These are phyloP conservation scores for Etheostoma nigrum DNA, from an alignment of 2,797 vertebrate species.

Conservation along the genomic window DNA sequence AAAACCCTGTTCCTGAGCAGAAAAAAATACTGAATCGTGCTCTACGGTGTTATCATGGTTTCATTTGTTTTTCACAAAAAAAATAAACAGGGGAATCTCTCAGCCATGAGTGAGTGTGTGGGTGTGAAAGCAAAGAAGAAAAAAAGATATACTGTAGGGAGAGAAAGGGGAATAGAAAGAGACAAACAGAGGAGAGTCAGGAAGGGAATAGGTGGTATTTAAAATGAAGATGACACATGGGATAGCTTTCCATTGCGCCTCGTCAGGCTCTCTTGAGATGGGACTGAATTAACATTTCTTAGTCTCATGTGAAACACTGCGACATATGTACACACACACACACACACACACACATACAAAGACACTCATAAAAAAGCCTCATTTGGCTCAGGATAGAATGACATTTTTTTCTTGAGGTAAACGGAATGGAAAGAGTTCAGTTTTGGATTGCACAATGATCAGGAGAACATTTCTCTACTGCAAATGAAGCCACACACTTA, in stretches of 20 bases:
- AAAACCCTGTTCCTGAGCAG: slow-evolving; percentile 53
- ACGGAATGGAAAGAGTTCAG: slow-evolving; percentile 45
- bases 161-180: slow-evolving; percentile 46
- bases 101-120: slow-evolving; percentile 47
- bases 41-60: slow-evolving; percentile 11
- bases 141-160: slow-evolving; percentile 16
- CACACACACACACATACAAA: slow-evolving; percentile 20
- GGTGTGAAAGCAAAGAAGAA: slow-evolving; percentile 52
- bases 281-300: slow-evolving; percentile 68
- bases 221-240: slow-evolving; percentile 71
- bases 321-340: slow-evolving; percentile 19
- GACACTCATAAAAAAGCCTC: slow-evolving; percentile 33
- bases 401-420: slow-evolving; percentile 60
- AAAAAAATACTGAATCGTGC: slow-evolving; percentile 26
- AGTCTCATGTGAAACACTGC: slow-evolving; percentile 50
- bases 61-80: slow-evolving; percentile 40
- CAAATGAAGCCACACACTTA: slow-evolving; percentile 48
- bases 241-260: slow-evolving; percentile 63
- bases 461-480: slow-evolving; percentile 45
- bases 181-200: slow-evolving; percentile 60
- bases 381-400: slow-evolving; percentile 48
- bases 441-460: slow-evolving; percentile 57
- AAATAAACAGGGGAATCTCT: slow-evolving; percentile 65
- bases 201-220: slow-evolving; percentile 67
- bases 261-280: slow-evolving; percentile 64